These are phyloP conservation scores for Propsilocerus akamusi DNA, from an alignment of 1,140 invertebrate species.

Conservation along the genomic window DNA sequence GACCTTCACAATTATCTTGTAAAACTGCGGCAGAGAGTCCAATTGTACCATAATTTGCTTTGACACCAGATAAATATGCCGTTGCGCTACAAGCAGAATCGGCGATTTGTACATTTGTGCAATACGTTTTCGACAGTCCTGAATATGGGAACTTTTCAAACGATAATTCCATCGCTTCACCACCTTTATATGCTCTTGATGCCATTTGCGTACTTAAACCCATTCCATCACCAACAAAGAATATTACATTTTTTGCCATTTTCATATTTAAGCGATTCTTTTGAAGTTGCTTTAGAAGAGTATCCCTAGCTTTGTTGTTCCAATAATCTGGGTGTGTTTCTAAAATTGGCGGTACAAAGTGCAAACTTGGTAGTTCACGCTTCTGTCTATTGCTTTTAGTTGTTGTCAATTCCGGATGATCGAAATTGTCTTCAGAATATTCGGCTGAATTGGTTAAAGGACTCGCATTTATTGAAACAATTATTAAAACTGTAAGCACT, in stretches of 20 bases:
- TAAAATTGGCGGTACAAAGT: too few relatives aligned
- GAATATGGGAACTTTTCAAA: slow-evolving; percentile 59
- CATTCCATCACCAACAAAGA: slow-evolving; percentile 92
- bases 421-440: too few relatives aligned
- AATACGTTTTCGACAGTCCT: slow-evolving; percentile 64
- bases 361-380: too few relatives aligned
- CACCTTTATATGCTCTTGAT: slow-evolving; percentile 45
- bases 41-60: slow-evolving; percentile 49
- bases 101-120: slow-evolving; percentile 49
- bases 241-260: slow-evolving; percentile 70
- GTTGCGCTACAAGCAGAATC: slow-evolving; percentile 58
- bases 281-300: slow-evolving; percentile 23
- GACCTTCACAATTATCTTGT: slow-evolving; percentile 29
- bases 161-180: slow-evolving; percentile 44
- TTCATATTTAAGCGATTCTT: slow-evolving; percentile 36
- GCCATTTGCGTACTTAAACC: slow-evolving; percentile 64
- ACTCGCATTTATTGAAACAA: too few relatives aligned
- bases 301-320: slow-evolving; percentile 16
- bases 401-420: too few relatives aligned
- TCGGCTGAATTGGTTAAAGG: too few relatives aligned
- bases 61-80: slow-evolving; percentile 57
- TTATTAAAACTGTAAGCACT: too few relatives aligned
- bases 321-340: too few relatives aligned
- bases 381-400: too few relatives aligned
- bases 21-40: slow-evolving; percentile 43